A percentile compares a stretch with the other conserved stretches of the same genome.
These are phyloP conservation scores for Lycodopsis pacificus DNA, from an alignment of 2,797 vertebrate species.

Conservation along the genomic window DNA sequence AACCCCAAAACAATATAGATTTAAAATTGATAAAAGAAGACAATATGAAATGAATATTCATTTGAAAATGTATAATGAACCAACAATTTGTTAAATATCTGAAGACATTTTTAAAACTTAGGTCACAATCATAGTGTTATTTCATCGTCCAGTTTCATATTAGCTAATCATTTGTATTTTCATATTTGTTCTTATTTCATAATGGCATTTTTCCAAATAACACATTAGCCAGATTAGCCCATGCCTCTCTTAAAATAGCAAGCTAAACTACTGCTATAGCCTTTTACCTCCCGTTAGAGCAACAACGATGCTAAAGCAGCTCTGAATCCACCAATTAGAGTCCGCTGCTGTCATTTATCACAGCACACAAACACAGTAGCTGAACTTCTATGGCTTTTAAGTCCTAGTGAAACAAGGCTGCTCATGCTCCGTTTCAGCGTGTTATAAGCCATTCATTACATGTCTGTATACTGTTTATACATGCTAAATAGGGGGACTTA, in stretches of 20 bases:
- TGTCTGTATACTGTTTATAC: background rate
- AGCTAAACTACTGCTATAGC: no score
- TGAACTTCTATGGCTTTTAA: no score
- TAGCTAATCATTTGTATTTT: background rate
- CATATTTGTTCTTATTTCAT: background rate
- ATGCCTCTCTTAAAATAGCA: background rate
- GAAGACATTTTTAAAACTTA: background rate
- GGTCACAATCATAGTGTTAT: background rate
- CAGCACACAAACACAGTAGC: background rate
- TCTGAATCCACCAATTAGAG: background rate
- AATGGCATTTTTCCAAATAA: background rate
- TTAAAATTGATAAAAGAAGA: background rate
- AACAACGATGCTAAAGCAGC: background rate
- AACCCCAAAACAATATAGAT: background rate
- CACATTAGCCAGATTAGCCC: background rate
- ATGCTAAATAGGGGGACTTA: background rate
- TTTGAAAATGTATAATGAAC: background rate
- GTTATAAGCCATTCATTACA: background rate
- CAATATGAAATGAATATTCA: background rate
- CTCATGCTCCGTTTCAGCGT: background rate
- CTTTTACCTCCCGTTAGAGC: background rate
- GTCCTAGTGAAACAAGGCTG: no score
- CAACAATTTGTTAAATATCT: background rate
- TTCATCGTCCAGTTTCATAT: background rate
- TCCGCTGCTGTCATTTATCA: background rate